Conservation (phyloP, 2,797 vertebrate genomes). For the Oreochromis grahami region DNA sequence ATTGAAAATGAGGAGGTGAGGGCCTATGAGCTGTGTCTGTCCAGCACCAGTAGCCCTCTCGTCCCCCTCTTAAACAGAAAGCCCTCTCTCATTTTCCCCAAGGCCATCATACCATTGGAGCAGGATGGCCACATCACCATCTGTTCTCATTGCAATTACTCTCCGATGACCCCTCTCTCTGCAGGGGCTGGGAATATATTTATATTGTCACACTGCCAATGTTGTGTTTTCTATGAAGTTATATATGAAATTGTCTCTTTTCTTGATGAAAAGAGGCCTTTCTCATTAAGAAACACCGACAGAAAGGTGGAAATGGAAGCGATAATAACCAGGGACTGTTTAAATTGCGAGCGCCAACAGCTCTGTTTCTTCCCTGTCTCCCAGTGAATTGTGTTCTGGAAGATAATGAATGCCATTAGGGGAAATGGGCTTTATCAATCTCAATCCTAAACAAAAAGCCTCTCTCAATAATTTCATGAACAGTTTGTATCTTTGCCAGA, state of each 20-base stretch:
- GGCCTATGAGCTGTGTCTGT: constrained; percentile 15
- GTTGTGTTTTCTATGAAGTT: constrained; percentile 8
- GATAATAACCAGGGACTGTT: constrained; percentile 14
- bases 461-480: constrained; percentile 8
- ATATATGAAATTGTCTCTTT: constrained; percentile 7
- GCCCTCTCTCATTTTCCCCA: constrained; percentile 21
- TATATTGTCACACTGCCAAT: constrained; percentile 15
- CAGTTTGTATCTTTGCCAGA: constrained; percentile 22
- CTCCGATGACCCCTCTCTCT: constrained; percentile 37
- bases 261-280: constrained; percentile 2
- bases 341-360: background rate
- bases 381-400: background rate
- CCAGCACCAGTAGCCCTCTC: background rate
- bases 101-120: constrained; percentile 7
- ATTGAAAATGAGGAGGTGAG: constrained; percentile 99
- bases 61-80: background rate
- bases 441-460: constrained; percentile 23
- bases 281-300: constrained; percentile 4
- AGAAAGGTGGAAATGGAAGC: constrained; percentile 35
- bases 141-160: constrained; percentile 58
- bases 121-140: constrained; percentile 57
- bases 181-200: constrained; percentile 34
- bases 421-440: constrained; percentile 49
- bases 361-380: constrained; percentile 2
- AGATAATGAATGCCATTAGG: constrained; percentile 49